Evolutionary conservation across 2,113 vertebrate species (phyloP).

Genomic region (Caracal caracal): DNA sequence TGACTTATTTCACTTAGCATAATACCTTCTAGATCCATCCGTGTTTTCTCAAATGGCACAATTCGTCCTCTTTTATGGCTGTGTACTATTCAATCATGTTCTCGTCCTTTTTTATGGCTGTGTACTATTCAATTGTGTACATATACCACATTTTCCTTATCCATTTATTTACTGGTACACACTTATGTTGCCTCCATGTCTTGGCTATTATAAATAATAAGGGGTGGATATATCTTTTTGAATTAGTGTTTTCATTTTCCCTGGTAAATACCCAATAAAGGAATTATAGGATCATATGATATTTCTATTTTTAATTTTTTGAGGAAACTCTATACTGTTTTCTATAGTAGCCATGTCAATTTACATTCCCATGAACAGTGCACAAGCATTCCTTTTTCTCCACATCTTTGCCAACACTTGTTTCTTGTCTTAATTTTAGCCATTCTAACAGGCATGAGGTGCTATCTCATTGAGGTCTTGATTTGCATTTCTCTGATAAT

Average conservation of each 20-base stretch:
- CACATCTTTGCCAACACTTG: too few relatives aligned
- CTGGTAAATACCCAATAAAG: background rate
- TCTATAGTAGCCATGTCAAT: background rate
- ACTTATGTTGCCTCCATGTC: background rate
- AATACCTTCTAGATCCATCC: background rate
- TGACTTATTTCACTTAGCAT: background rate
- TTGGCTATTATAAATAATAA: background rate
- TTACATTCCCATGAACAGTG: background rate
- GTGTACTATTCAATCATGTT: background rate
- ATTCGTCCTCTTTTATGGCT: background rate
- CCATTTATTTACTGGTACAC: background rate
- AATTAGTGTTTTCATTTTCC: background rate
- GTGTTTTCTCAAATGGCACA: background rate
- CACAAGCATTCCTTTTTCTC: background rate
- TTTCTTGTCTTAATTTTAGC: too few relatives aligned
- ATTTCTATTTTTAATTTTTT: too few relatives aligned
- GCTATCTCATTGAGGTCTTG: too few relatives aligned
- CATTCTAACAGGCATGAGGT: too few relatives aligned
- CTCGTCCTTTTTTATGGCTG: background rate
- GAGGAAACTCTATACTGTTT: too few relatives aligned
- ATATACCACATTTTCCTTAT: background rate
- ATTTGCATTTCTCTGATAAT: too few relatives aligned
- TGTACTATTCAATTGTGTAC: background rate
- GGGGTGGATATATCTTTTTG: background rate
- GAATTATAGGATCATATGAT: background rate